Evolutionary conservation across 2,888 invertebrate genomes (phyloP).

Genomic region (Andrena marginata): DNA sequence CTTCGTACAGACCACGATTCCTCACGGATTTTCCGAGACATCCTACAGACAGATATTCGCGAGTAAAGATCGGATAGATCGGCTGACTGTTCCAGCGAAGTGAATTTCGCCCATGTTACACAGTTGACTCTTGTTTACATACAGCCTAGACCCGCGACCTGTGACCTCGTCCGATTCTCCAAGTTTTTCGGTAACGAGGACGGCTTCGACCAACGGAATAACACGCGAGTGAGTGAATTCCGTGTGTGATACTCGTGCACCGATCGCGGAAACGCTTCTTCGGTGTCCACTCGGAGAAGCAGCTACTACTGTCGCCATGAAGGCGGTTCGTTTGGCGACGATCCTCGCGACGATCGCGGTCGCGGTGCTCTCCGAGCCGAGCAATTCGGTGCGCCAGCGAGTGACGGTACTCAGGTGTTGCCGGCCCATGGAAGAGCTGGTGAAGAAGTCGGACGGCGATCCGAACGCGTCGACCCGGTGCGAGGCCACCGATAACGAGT

Average conservation of each 20-base stretch:
- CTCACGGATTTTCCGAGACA: background rate
- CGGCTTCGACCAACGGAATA: no score
- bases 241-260: slow-evolving; percentile 11
- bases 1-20: background rate
- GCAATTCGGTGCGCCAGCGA: slow-evolving; percentile 39
- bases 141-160: background rate
- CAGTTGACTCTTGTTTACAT: background rate
- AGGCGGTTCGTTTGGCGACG: background rate
- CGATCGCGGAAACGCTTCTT: background rate
- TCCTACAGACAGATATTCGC: no score
- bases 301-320: slow-evolving; percentile 15
- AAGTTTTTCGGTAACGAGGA: no score
- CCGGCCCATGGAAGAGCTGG: slow-evolving; percentile 86
- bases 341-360: slow-evolving; percentile 31
- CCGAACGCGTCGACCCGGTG: slow-evolving; percentile 70
- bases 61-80: no score
- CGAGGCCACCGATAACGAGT: slow-evolving; percentile 80
- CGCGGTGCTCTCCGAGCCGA: slow-evolving; percentile 54
- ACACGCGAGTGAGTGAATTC: background rate
- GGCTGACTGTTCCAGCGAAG: background rate
- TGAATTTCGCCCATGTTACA: background rate
- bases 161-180: background rate
- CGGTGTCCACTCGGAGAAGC: no score
- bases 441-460: slow-evolving; percentile 78
- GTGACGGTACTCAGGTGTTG: slow-evolving; percentile 87